Percentiles rank a stretch among this genome's conserved stretches.
phyloP scores from a whole-genome alignment of 2,888 invertebrate species.

The Drosophila lutescens region DNA sequence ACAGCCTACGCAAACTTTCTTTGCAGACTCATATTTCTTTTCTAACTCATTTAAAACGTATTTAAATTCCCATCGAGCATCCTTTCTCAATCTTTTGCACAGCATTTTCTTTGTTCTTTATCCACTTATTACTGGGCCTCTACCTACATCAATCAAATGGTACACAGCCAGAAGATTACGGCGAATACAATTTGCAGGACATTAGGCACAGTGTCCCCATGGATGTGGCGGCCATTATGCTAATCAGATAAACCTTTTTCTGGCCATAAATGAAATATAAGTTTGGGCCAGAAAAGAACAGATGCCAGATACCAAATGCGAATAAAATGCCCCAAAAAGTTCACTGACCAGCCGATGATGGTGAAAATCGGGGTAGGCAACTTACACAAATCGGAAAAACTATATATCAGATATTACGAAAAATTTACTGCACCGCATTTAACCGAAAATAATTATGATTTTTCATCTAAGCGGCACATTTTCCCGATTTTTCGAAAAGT shows the following conservation, averaged over 20 bases:
- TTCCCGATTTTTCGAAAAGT: slow-evolving; percentile 17
- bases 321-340: slow-evolving; percentile 14
- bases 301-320: slow-evolving; percentile 26
- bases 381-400: slow-evolving; percentile 8
- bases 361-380: neutral
- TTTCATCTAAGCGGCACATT: slow-evolving; percentile 19
- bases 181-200: slow-evolving; percentile 41
- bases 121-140: slow-evolving; percentile 16
- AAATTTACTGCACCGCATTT: slow-evolving; percentile 5
- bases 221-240: slow-evolving; percentile 43
- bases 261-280: slow-evolving; percentile 31
- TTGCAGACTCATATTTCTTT: slow-evolving; percentile 1
- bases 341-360: slow-evolving; percentile 20
- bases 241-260: slow-evolving; percentile 52
- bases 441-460: neutral
- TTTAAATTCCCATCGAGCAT: slow-evolving; percentile 10
- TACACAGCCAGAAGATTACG: slow-evolving; percentile 33
- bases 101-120: slow-evolving; percentile 14
- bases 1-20: slow-evolving; percentile 7
- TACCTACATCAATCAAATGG: slow-evolving; percentile 50
- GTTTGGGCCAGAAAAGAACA: slow-evolving; percentile 13
- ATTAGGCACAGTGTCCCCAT: slow-evolving; percentile 42
- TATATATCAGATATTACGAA: neutral
- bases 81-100: slow-evolving; percentile 18
- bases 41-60: slow-evolving; percentile 20